Base-by-base conservation (phyloP, 1,140 invertebrate genomes). In the Archivesica marissinica region DNA sequence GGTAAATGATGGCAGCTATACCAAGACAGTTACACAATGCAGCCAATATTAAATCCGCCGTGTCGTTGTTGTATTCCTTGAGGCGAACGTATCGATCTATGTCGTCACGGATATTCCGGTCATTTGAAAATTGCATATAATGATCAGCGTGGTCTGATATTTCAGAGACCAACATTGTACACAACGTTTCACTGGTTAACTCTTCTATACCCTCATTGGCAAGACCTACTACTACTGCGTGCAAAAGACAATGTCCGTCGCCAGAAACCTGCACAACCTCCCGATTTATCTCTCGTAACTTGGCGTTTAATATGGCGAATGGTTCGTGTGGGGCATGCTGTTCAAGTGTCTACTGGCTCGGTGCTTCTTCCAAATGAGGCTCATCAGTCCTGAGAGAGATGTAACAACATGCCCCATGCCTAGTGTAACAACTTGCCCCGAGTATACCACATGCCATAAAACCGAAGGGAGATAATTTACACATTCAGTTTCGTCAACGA, bases 181-280 rank as follows among this genome's bases (percentile, higher is more conserved):
- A 72, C 2, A 44, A 23, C 20, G 25, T 9, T 33, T 52, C 47
- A 52, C 54, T 30, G 0, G 44, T 28, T 28, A 75, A 0, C 15
- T 30, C 39, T 38, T 28, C 41, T 9, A 75, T 75, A 17, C 35
- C 35, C 35, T 75, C 70, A 30, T 33, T 30, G 15, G 23, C 15
- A 13, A 75, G 39, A 17, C 44, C 35, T 52, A 33, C 35, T 2
- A 44, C 23, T n/a, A 75, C 70, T 7, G 70, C 39, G 54, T 75
- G 70, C 20, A 75, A 38, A 15, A 75, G 70, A n/a, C 70, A 75
- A 44, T 75, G 70, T 4, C 70, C 70, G 17, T 72, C 70, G 3
- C 70, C 47, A 28, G 70, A 28, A 3, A 75, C 47, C 1, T n/a
- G 41, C 17, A 52, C 38, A 17, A 75, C 7, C 23, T 20, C 1